These are phyloP conservation scores for Cephalopterus ornatus DNA, from an alignment of 2,113 vertebrate genomes.

Conservation along the genomic window DNA sequence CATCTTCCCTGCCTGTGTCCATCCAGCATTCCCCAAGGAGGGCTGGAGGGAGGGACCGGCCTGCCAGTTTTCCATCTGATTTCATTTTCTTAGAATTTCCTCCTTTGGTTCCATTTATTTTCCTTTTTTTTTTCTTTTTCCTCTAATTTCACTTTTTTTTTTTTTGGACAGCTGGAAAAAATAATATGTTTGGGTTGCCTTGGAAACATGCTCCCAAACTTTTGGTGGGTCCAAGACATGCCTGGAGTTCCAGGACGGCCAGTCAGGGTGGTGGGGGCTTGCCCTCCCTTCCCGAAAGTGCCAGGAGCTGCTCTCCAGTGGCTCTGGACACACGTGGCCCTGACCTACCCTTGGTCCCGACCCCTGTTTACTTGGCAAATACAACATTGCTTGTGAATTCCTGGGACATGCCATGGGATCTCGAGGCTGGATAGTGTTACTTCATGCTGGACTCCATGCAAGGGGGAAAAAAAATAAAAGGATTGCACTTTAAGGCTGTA, in stretches of 20 bases:
- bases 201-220: neutral
- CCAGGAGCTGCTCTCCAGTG: neutral
- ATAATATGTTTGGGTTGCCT: constrained; percentile 48
- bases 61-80: constrained; percentile 49
- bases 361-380: neutral
- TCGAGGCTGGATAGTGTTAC: neutral
- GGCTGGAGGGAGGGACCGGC: neutral
- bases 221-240: neutral
- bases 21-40: neutral
- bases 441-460: constrained; percentile 16
- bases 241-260: constrained; percentile 19
- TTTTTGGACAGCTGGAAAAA: constrained; percentile 51
- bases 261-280: neutral
- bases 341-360: neutral
- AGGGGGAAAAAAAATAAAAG: neutral
- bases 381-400: neutral
- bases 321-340: neutral
- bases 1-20: neutral
- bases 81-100: constrained; percentile 78
- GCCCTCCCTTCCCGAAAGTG: neutral
- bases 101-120: constrained; percentile 25
- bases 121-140: neutral
- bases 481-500: constrained; percentile 9
- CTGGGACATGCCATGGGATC: neutral
- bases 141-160: neutral